Evolutionary conservation across 1,140 invertebrate genomes (phyloP), one percentile per base, ranked within the genome.

Genomic region (Phymastichus coffea): DNA sequence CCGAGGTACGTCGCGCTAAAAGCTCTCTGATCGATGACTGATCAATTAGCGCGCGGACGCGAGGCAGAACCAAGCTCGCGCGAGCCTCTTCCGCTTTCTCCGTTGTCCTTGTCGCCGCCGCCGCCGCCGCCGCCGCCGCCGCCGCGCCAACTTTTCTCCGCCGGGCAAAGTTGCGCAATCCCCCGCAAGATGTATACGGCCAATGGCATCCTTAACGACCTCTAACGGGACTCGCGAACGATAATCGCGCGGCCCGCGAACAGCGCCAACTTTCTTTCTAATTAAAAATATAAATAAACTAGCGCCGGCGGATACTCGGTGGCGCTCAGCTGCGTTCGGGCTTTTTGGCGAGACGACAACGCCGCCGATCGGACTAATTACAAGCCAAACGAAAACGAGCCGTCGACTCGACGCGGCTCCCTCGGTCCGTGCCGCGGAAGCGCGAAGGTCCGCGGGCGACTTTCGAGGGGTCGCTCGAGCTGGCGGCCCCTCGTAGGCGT

Each of bases 201-300:
- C 71, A 76, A 77, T 53, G 75, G 75, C 69, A 68, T 69, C 71
- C 71, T 74, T 77, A 77, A 76, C 72, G 73, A 76, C 72, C 71
- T 73, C 71, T 75, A 76, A 76, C 76, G 71, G 73, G 70, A 76
- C 72, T 77, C 76, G 66, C 72, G 68, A 77, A 77, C 74, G 74
- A 75, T 77, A 72, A 76, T 76, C 73, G 71, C 70, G 66, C 70
- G 64, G 71, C 70, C 72, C 69, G 68, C 35, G 28, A 33, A 12
- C 6, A 12, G 23, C 40, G 30, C 38, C 73, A 75, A 68, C 74
- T 76, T 76, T 76, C 74, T 73, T 74, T 74, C 68, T 76, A 76
- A 77, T 76, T 77, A 77, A 77, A 74, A 76, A 76, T 54, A 77
- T 74, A 75, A 75, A 76, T 77, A 76, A 72, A 70, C 72, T 57